Conservation (phyloP, 1,140 invertebrate genomes). For the Pachypsylla venusta region DNA sequence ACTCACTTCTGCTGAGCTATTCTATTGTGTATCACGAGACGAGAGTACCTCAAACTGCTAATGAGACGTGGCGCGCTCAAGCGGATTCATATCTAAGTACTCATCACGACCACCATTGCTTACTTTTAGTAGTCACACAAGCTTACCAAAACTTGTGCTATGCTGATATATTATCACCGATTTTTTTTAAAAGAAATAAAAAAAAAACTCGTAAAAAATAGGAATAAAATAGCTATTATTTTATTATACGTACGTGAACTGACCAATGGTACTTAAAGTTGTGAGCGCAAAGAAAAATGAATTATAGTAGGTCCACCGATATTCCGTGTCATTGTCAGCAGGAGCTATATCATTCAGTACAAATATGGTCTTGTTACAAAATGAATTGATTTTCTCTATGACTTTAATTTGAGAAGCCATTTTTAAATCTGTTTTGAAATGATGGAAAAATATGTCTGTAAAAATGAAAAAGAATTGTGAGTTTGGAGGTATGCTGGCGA, state of each 20-base stretch:
- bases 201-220: neutral
- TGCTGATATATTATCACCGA: no score
- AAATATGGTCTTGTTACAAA: conserved; percentile 21
- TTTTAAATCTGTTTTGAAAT: conserved; percentile 8
- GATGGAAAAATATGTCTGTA: conserved; percentile 15
- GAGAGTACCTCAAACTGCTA: no score
- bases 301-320: conserved; percentile 77
- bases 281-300: conserved; percentile 89
- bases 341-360: conserved; percentile 8
- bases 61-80: no score
- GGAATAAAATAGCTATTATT: no score
- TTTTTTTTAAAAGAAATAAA: neutral
- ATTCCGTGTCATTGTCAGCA: conserved; percentile 14
- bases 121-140: no score
- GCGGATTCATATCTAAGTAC: no score
- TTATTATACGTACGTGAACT: conserved; percentile 21
- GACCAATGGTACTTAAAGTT: conserved; percentile 87
- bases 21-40: no score
- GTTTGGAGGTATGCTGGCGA: no score
- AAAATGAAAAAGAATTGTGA: no score
- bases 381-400: conserved; percentile 14
- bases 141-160: no score
- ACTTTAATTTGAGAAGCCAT: conserved; percentile 11
- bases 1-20: no score
- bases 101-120: no score